Evolutionary conservation across 2,797 vertebrate genomes (phyloP).

Genomic region (Oreonectes daqikongensis): DNA sequence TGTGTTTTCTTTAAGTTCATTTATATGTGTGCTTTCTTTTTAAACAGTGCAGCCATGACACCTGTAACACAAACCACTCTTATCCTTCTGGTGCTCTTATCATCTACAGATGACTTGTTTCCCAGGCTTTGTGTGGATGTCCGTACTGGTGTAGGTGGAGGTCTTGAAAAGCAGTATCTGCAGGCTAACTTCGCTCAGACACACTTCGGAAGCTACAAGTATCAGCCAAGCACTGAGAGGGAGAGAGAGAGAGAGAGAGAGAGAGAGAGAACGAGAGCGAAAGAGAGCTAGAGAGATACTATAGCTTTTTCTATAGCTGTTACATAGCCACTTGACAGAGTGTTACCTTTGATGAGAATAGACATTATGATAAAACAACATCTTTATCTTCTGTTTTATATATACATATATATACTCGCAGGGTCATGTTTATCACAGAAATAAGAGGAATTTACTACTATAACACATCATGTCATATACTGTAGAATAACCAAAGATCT

Average conservation of each 20-base stretch:
- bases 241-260: background rate
- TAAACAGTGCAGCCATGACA: constrained; percentile 16
- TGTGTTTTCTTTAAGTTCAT: constrained; percentile 7
- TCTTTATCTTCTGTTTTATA: background rate
- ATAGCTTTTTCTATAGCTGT: too few species aligned
- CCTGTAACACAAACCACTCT: constrained; percentile 9
- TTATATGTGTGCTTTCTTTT: background rate
- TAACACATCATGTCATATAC: background rate
- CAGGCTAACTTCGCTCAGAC: constrained; percentile 45
- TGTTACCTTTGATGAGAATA: constrained; percentile 56
- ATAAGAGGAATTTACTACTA: background rate
- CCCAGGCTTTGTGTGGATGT: constrained; percentile 21
- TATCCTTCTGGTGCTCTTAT: constrained; percentile 9
- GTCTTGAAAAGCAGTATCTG: constrained; percentile 40
- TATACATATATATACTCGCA: background rate
- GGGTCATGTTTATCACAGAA: background rate
- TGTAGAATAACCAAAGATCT: background rate
- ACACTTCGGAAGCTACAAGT: constrained; percentile 55
- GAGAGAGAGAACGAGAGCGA: background rate
- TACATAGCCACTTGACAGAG: constrained; percentile 56
- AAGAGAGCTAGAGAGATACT: background rate
- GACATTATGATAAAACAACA: constrained; percentile 40
- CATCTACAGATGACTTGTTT: constrained; percentile 14
- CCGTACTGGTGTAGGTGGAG: constrained; percentile 38
- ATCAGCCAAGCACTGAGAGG: constrained; percentile 54